phyloP scores from a whole-genome alignment of 2,113 vertebrate species.

The Petrocephalus microphthalmus region DNA sequence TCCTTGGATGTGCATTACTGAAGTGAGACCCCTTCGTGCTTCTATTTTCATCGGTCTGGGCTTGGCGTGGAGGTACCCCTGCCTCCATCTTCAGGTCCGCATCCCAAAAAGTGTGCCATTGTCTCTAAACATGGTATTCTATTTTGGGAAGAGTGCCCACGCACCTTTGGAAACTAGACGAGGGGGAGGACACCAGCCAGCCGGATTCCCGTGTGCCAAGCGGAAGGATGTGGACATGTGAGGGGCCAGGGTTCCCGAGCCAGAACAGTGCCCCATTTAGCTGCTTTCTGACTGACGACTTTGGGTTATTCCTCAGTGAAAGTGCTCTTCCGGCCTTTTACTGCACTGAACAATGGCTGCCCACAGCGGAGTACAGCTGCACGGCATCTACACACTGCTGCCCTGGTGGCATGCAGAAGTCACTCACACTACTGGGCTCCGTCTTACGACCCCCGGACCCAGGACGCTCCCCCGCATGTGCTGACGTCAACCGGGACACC shows the following conservation, averaged over 20 bases:
- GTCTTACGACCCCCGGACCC: background rate
- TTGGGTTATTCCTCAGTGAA: conserved; percentile 1
- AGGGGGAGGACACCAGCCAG: conserved; percentile 31
- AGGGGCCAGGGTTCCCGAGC: background rate
- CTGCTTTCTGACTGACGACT: conserved; percentile 19
- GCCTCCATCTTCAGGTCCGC: background rate
- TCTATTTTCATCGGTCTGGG: conserved; percentile 22
- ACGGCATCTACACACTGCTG: background rate
- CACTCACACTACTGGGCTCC: background rate
- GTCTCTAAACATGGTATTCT: conserved; percentile 45
- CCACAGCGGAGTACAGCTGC: background rate
- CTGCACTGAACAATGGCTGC: background rate
- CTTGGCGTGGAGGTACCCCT: conserved; percentile 1
- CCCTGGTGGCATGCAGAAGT: background rate
- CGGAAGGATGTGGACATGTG: conserved; percentile 5
- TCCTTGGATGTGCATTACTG: conserved; percentile 27
- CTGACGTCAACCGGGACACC: background rate
- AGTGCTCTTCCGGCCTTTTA: background rate
- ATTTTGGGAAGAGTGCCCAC: conserved; percentile 33
- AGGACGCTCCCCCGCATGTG: background rate
- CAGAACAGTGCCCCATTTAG: conserved; percentile 16
- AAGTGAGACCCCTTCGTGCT: conserved; percentile 30
- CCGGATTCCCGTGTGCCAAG: conserved; percentile 32
- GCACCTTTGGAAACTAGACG: conserved; percentile 40
- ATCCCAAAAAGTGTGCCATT: conserved; percentile 27